A percentile compares a stretch with the other conserved stretches of the same genome.
Evolutionary conservation across 2,888 invertebrate genomes (phyloP).

Genomic region (Caenorhabditis macrosperma): DNA sequence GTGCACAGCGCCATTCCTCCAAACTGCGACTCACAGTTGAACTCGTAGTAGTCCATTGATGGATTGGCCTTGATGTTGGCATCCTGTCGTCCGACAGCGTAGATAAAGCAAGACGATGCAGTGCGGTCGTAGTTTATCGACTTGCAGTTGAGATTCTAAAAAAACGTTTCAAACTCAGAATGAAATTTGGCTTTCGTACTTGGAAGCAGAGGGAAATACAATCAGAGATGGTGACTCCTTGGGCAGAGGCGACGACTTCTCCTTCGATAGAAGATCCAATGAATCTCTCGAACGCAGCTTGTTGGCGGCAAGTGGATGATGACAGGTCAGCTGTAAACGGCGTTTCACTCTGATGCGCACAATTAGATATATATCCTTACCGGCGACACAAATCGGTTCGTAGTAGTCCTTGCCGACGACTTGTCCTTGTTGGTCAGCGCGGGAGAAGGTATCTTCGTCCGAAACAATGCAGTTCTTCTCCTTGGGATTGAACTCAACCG

Average conservation of each 20-base stretch:
- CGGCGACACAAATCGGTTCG: slow-evolving; percentile 80
- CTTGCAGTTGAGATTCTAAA: slow-evolving; percentile 80
- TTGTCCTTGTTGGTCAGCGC: slow-evolving; percentile 80
- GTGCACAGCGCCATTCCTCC: slow-evolving; percentile 81
- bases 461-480: slow-evolving; percentile 80
- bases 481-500: slow-evolving; percentile 79
- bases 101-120: slow-evolving; percentile 79
- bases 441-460: slow-evolving; percentile 80
- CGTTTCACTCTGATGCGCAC: background rate
- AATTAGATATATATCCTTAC: slow-evolving; percentile 56
- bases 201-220: slow-evolving; percentile 80
- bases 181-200: slow-evolving; percentile 1
- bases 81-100: slow-evolving; percentile 76
- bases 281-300: slow-evolving; percentile 80
- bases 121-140: slow-evolving; percentile 80
- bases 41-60: slow-evolving; percentile 80
- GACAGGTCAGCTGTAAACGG: slow-evolving; percentile 77
- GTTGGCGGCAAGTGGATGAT: slow-evolving; percentile 80
- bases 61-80: slow-evolving; percentile 79
- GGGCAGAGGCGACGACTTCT: slow-evolving; percentile 79
- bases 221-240: slow-evolving; percentile 80
- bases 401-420: slow-evolving; percentile 80
- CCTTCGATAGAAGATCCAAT: slow-evolving; percentile 80
- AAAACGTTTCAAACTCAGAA: background rate
- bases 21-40: slow-evolving; percentile 80